Conservation (phyloP, 2,888 invertebrate species). For the Heliconius hortense region DNA sequence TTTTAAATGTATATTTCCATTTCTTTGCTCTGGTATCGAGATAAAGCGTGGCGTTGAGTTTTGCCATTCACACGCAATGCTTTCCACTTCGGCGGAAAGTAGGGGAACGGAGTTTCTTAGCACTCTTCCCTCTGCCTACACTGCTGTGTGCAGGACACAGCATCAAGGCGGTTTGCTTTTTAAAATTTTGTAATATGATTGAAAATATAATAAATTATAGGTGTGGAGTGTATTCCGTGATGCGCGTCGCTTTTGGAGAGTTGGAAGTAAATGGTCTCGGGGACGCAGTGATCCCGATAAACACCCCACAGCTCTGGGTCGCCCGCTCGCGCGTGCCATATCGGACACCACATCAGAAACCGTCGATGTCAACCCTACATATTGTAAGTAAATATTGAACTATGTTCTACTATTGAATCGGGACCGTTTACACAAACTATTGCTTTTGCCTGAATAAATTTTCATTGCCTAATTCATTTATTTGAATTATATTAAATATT, state of each 20-base stretch:
- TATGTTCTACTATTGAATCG: neutral
- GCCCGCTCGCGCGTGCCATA: constrained; percentile 62
- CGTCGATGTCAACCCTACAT: constrained; percentile 42
- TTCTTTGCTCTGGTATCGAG: too few species aligned
- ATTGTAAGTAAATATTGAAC: constrained; percentile 50
- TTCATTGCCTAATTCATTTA: neutral
- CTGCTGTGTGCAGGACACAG: neutral
- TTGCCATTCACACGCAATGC: too few species aligned
- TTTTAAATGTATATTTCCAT: too few species aligned
- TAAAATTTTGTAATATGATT: neutral
- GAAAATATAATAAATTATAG: constrained; percentile 59
- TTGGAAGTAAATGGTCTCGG: constrained; percentile 86
- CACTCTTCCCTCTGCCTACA: neutral
- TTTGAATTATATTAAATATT: neutral
- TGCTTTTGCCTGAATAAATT: neutral
- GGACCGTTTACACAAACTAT: neutral
- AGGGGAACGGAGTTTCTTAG: too few species aligned
- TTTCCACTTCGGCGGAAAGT: too few species aligned
- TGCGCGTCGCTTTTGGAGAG: constrained; percentile 87
- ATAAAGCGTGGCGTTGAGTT: too few species aligned
- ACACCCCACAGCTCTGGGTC: constrained; percentile 64
- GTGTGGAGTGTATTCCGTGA: constrained; percentile 90
- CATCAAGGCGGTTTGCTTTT: neutral
- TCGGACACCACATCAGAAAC: constrained; percentile 62
- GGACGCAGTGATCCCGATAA: constrained; percentile 81